Evolutionary conservation across 1,140 invertebrate species (phyloP).

Genomic region (Anastatus disparis): DNA sequence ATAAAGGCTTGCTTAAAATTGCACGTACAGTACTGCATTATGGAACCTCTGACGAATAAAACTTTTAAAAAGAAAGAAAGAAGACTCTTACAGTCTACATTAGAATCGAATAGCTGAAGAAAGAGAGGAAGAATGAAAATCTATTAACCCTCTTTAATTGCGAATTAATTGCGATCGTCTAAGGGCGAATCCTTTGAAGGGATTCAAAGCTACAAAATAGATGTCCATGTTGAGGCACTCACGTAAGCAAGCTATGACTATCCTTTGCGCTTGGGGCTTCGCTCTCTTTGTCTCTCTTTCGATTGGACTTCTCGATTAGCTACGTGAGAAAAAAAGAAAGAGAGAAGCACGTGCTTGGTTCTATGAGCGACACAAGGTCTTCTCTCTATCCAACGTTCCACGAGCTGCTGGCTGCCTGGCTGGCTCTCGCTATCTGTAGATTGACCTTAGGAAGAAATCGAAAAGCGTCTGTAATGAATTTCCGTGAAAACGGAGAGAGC

Average conservation of each 20-base stretch:
- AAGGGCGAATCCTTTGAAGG: constrained; percentile 58
- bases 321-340: constrained; percentile 9
- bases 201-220: constrained; percentile 35
- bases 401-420: not conserved
- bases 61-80: no score
- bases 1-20: constrained; percentile 67
- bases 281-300: no score
- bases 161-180: constrained; percentile 65
- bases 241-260: not conserved
- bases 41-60: constrained; percentile 63
- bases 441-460: constrained; percentile 16
- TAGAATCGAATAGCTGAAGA: no score
- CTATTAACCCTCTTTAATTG: constrained; percentile 60
- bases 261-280: constrained; percentile 4
- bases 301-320: constrained; percentile 27
- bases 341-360: not conserved
- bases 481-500: constrained; percentile 18
- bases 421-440: not conserved
- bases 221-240: not conserved
- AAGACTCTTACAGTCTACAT: no score
- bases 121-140: constrained; percentile 55
- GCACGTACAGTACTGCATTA: constrained; percentile 65
- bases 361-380: constrained; percentile 4
- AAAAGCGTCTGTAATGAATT: constrained; percentile 31
- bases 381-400: not conserved